Conservation (phyloP, 2,797 vertebrate genomes). For the Anisognathus igniventris region DNA sequence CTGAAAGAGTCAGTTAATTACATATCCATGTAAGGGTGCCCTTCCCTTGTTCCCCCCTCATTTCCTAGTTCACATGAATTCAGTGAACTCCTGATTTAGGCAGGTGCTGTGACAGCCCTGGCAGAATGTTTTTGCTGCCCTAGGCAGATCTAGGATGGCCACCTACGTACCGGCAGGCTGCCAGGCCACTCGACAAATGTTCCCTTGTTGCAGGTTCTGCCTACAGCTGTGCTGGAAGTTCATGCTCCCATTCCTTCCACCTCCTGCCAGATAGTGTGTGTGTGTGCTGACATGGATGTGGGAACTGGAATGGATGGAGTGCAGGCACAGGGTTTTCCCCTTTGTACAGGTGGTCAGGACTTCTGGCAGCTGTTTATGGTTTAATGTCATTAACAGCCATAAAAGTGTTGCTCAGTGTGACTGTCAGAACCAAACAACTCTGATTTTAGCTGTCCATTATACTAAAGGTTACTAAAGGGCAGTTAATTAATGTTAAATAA, state of each 20-base stretch:
- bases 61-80: not conserved
- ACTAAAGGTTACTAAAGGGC: not conserved
- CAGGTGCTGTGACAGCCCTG: not conserved
- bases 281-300: not conserved
- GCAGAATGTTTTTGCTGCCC: not conserved
- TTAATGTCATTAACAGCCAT: not conserved
- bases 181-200: not conserved
- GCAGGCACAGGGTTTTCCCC: not conserved
- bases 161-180: not conserved
- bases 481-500: not conserved
- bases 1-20: not conserved
- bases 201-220: not conserved
- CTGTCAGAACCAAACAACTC: not conserved
- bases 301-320: not conserved
- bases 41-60: not conserved
- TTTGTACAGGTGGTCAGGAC: not conserved
- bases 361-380: not conserved
- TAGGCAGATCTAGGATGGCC: not conserved
- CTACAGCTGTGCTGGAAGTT: slow-evolving; percentile 4
- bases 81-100: not conserved
- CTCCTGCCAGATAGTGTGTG: not conserved
- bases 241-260: not conserved
- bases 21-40: not conserved
- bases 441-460: not conserved
- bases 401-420: not conserved